Percentiles rank a stretch among this genome's conserved stretches.
These are phyloP conservation scores for Bedellia somnulentella DNA, from an alignment of 2,888 invertebrate species.

Conservation along the genomic window DNA sequence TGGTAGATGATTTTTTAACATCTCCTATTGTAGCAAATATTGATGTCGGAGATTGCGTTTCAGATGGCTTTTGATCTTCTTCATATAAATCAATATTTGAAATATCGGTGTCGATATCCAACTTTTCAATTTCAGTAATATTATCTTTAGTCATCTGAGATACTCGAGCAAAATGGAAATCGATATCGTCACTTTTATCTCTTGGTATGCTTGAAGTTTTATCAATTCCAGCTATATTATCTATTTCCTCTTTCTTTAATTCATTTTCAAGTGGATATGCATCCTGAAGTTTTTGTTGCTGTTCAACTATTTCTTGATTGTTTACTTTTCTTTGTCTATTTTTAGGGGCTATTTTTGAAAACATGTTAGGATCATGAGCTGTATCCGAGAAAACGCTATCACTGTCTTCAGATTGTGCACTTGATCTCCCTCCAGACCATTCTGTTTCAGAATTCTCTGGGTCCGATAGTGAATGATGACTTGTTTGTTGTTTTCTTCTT, in stretches of 20 bases:
- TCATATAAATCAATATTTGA: slow-evolving; percentile 62
- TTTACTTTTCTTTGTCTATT: slow-evolving; percentile 46
- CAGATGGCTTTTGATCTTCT: slow-evolving; percentile 63
- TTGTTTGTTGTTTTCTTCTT: slow-evolving; percentile 65
- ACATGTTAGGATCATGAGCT: slow-evolving; percentile 64
- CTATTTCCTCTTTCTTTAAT: slow-evolving; percentile 23
- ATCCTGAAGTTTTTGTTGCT: slow-evolving; percentile 50
- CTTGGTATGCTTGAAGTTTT: slow-evolving; percentile 25
- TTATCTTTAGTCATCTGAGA: slow-evolving; percentile 55
- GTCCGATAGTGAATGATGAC: slow-evolving; percentile 71
- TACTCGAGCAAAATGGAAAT: slow-evolving; percentile 56
- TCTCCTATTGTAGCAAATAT: slow-evolving; percentile 78
- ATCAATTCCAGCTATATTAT: slow-evolving; percentile 32
- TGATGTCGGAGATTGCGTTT: slow-evolving; percentile 64
- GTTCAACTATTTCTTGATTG: slow-evolving; percentile 51
- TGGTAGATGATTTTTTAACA: slow-evolving; percentile 63
- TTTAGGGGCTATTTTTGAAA: slow-evolving; percentile 62
- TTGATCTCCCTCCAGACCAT: slow-evolving; percentile 64
- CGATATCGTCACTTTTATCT: slow-evolving; percentile 53
- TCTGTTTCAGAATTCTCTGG: slow-evolving; percentile 78
- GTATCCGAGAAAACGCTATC: slow-evolving; percentile 73
- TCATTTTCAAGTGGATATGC: slow-evolving; percentile 46
- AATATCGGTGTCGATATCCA: slow-evolving; percentile 61
- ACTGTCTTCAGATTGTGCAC: slow-evolving; percentile 75
- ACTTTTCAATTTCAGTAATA: slow-evolving; percentile 49